Conservation (phyloP, 2,113 vertebrate genomes). For the Dicaeum eximium region DNA sequence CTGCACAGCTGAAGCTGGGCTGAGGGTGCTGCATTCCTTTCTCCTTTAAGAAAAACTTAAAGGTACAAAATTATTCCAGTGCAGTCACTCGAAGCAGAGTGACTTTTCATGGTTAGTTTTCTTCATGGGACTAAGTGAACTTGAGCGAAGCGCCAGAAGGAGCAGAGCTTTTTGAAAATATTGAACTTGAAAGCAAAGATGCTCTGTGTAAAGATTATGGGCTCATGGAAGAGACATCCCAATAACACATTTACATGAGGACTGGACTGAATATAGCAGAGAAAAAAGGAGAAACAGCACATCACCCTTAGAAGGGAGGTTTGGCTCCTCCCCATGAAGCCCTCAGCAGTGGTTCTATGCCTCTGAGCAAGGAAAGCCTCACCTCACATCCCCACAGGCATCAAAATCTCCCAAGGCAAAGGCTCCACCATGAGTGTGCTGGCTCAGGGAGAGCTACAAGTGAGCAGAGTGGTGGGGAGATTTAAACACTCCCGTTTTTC, state of each 20-base stretch:
- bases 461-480: background rate
- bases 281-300: background rate
- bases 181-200: slow-evolving; percentile 47
- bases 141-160: slow-evolving; percentile 46
- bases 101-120: slow-evolving; percentile 55
- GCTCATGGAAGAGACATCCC: slow-evolving; percentile 31
- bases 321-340: background rate
- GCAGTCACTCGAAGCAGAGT: background rate
- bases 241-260: slow-evolving; percentile 35
- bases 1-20: background rate
- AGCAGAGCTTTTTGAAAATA: slow-evolving; percentile 17
- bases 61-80: background rate
- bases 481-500: background rate
- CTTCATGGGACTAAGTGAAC: slow-evolving; percentile 23
- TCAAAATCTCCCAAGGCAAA: background rate
- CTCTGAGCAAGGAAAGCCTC: background rate
- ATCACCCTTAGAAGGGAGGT: background rate
- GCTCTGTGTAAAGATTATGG: background rate
- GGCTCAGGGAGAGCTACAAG: background rate
- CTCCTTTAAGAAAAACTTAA: background rate
- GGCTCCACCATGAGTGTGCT: background rate
- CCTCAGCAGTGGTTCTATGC: background rate
- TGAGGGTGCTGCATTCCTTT: background rate
- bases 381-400: background rate
- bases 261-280: background rate